Conservation (phyloP, 2,113 vertebrate species). For the Varanus komodoensis region DNA sequence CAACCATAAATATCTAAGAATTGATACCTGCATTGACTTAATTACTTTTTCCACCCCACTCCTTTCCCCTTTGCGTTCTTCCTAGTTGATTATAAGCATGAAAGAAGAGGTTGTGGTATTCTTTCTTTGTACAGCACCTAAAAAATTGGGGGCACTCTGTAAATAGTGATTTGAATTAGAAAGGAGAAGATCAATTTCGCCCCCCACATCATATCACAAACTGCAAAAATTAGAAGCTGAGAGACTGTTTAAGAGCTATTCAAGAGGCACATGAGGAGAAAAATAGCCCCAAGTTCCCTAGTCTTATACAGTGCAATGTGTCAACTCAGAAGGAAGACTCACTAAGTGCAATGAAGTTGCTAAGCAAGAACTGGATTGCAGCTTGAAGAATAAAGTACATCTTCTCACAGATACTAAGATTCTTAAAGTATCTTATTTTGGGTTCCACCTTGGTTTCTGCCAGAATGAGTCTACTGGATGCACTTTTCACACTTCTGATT, state of each 20-base stretch:
- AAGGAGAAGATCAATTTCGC: not conserved
- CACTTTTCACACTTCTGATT: conserved; percentile 29
- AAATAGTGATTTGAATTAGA: not conserved
- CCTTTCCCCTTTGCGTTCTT: not conserved
- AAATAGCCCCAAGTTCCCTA: not conserved
- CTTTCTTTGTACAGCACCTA: not conserved
- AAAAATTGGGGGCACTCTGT: not conserved
- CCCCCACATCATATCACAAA: not conserved
- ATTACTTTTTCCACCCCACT: not conserved
- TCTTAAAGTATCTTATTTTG: conserved; percentile 54
- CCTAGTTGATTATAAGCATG: not conserved
- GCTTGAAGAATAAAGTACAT: not conserved
- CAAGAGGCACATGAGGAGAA: not conserved
- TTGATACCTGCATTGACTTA: not conserved
- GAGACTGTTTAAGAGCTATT: not conserved
- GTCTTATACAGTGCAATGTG: not conserved
- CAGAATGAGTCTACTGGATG: conserved; percentile 37
- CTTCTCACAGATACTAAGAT: conserved; percentile 18
- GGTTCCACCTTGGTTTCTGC: conserved; percentile 48
- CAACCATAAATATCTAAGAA: not conserved
- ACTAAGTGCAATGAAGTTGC: too few species aligned
- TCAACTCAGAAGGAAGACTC: too few species aligned
- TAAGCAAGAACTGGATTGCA: not conserved
- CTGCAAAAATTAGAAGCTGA: not conserved
- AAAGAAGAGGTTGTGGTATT: not conserved